Evolutionary conservation across 2,797 vertebrate species (phyloP), one percentile per base, ranked within the genome.

Genomic region (Eupleurogrammus muticus): DNA sequence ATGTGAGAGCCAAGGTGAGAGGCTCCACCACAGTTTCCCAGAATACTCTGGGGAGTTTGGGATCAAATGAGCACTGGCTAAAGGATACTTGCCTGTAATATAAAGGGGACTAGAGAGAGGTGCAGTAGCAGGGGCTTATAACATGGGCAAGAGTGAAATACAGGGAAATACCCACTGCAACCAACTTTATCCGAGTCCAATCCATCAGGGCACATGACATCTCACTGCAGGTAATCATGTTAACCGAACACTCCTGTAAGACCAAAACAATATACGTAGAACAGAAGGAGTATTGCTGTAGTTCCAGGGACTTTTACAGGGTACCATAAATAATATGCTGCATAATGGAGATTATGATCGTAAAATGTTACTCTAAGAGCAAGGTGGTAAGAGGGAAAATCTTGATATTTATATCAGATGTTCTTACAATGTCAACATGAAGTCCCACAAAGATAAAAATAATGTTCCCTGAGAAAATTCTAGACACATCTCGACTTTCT

Each of bases 1-100:
- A 92, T 91, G 90, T 92, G 80, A 68, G 75, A 80, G 89, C 90
- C 92, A 93, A 91, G 87, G 91, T 93, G 87, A 90, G 87, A 86
- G 83, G 75, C 81, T 90, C 77, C 79, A 76, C 82, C 70, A 66
- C 75, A 53, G 72, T 90, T 92, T 94, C 90, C 90, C 91, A 94
- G 82, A 86, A 84, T 85, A 59, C 89, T 86, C 91, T 72, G 35
- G 87, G 77, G 86, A 88, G 66, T 77, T 74, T 58, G 48, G 78
- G 81, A 87, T 88, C 82, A 85, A 86, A 80, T 77, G 77, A 85
- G 79, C 61, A 52, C 66, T 64, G 68, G 49, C 68, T 69, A 72
- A 68, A 78, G 60, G 73, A 76, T 58, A 67, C 63, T 72, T 71
- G 69, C 73, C 67, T 75, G 42, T 76, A 67, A 77, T 54, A 55